Evolutionary conservation across 1,140 invertebrate species (phyloP).

Genomic region (Pantala flavescens): DNA sequence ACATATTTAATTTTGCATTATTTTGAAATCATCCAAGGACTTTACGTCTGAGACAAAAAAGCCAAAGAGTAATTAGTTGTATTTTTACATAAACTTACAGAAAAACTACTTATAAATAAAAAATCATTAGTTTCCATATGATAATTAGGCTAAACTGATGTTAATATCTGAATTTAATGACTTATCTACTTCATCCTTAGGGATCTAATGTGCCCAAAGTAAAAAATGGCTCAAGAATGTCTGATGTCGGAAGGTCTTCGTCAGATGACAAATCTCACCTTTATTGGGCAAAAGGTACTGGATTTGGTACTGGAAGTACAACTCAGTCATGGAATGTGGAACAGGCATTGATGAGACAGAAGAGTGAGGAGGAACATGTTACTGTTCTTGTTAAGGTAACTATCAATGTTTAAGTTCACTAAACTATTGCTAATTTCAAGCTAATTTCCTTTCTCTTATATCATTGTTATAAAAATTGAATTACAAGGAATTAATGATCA

Average conservation of each 20-base stretch:
- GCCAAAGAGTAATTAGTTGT: no score
- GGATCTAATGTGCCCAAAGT: not conserved
- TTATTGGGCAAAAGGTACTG: conserved; percentile 91
- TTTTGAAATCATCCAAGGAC: no score
- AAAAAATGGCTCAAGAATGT: not conserved
- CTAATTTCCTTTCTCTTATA: not conserved
- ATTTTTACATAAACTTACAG: no score
- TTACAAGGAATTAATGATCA: no score
- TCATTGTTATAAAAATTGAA: not conserved
- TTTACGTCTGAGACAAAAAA: no score
- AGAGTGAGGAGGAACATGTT: conserved; percentile 86
- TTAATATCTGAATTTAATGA: no score
- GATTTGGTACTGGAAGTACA: conserved; percentile 90
- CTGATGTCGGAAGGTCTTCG: not conserved
- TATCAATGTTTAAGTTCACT: no score
- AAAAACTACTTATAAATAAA: no score
- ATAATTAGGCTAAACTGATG: no score
- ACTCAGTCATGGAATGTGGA: conserved; percentile 94
- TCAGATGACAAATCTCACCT: conserved; percentile 69
- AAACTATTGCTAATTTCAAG: not conserved
- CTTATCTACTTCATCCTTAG: no score
- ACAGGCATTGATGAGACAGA: conserved; percentile 76
- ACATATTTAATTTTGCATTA: no score
- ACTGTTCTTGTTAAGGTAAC: conserved; percentile 60
- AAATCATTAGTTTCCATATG: no score